A percentile compares a stretch with the other conserved stretches of the same genome.
These are phyloP conservation scores for Artemia franciscana DNA, from an alignment of 1,140 invertebrate species.

Conservation along the genomic window DNA sequence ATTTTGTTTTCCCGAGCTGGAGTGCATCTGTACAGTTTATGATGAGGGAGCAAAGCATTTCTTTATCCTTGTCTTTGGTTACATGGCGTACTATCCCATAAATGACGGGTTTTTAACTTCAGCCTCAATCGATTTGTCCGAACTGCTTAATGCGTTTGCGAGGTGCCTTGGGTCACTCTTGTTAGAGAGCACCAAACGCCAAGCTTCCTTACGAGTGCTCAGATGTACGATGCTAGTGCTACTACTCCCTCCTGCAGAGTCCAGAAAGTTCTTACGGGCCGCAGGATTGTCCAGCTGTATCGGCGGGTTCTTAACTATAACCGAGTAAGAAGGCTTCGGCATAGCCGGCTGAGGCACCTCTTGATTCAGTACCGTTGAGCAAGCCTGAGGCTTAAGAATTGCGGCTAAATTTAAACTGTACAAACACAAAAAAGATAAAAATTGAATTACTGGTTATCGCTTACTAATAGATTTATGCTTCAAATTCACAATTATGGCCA, in stretches of 20 bases:
- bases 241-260: neutral
- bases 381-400: neutral
- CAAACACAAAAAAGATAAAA: too few relatives aligned
- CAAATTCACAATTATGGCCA: constrained; percentile 51
- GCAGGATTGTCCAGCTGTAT: neutral
- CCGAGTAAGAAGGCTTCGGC: neutral
- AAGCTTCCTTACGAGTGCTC: neutral
- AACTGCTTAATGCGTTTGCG: neutral
- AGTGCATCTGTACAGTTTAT: neutral
- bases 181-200: neutral
- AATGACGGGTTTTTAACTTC: neutral
- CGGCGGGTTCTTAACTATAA: neutral
- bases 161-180: neutral
- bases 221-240: neutral
- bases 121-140: neutral
- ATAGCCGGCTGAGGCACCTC: neutral
- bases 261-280: neutral
- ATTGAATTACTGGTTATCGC: too few relatives aligned
- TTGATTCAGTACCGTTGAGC: neutral
- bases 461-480: too few relatives aligned
- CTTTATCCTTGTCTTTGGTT: neutral
- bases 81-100: neutral
- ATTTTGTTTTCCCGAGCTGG: neutral
- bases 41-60: neutral
- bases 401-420: neutral